Base-by-base conservation (phyloP, 2,888 invertebrate genomes). In the Strigamia transsilvanica region DNA sequence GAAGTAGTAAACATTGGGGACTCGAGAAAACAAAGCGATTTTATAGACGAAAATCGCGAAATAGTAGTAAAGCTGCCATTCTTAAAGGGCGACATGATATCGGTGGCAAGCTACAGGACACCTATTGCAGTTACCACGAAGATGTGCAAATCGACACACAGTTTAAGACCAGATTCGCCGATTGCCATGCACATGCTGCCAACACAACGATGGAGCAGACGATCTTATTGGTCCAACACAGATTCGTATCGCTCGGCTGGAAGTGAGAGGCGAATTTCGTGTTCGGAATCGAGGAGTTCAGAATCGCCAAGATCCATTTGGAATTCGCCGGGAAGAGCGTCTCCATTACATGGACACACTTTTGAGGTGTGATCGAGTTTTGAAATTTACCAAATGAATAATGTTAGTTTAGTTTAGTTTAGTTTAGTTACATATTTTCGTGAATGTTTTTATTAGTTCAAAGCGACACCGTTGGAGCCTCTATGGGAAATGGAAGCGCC, bases 171-270 rank as follows among this genome's bases (percentile, higher is more conserved):
- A 1, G 46, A 46, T 5, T 46, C 46, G 15, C 46, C 46, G 12
- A 46, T 46, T n/a, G 46, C 46, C 46, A 46, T 46, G 46, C 46
- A 46, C 46, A 46, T 46, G 46, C 46, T 46, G 46, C 46, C 46
- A 15, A 15, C 46, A 12, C 46, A 13, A 46, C 13, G 46, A 46
- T 46, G 46, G 46, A 13, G 46, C 46, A 46, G 46, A 46, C 13
- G 46, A n/a, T 46, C 46, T 4, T 46, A 13, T 46, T 46, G 13
- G 13, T 46, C 46, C 13, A 46, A 4, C n/a, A 46, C 46, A 46
- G 46, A 10, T 46, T 46, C 46, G 15, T 13, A 46, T 15, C 10
- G n/a, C 9, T 1, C 46, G 5, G 0, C 46, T 46, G 46, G 4
- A 1, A 46, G 46, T 46, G n/a, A 4, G n/a, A 15, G 46, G 46